Conservation (phyloP, 2,888 invertebrate genomes). For the Hirtodrosophila cameraria region DNA sequence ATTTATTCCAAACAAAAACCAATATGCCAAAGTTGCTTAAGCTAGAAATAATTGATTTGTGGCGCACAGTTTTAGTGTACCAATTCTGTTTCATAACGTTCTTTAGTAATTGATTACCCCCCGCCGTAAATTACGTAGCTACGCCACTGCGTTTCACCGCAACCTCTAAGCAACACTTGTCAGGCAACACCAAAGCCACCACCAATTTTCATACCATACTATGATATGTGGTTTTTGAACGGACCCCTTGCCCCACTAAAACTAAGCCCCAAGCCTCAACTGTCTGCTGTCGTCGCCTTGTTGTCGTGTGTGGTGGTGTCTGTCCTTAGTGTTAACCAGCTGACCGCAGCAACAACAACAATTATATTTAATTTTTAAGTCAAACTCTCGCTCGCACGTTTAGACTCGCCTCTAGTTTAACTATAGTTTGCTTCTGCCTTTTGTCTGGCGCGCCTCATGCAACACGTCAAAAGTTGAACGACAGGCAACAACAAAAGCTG, state of each 20-base stretch:
- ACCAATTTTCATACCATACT: constrained; percentile 27
- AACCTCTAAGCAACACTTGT: constrained; percentile 34
- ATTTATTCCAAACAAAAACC: too few species aligned
- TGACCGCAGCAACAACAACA: constrained; percentile 61
- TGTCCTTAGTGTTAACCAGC: constrained; percentile 58
- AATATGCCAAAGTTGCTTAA: too few species aligned
- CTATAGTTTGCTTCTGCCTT: constrained; percentile 48
- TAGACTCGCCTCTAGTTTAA: constrained; percentile 33
- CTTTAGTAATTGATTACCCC: background rate
- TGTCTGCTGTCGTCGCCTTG: constrained; percentile 53
- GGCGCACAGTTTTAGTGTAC: too few species aligned
- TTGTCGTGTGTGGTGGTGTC: constrained; percentile 13
- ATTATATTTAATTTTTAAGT: constrained; percentile 78
- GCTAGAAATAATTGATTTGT: too few species aligned
- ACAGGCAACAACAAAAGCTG: constrained; percentile 72
- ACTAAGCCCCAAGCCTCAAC: constrained; percentile 9
- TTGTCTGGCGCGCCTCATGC: constrained; percentile 63
- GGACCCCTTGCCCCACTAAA: constrained; percentile 19
- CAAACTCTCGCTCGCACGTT: constrained; percentile 68
- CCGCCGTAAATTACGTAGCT: background rate
- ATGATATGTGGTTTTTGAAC: constrained; percentile 61
- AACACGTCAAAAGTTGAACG: constrained; percentile 78
- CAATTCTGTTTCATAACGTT: too few species aligned
- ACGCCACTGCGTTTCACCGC: constrained; percentile 9
- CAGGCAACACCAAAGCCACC: constrained; percentile 32